phyloP scores from a whole-genome alignment of 2,888 invertebrate species.

The Rhagonycha fulva region DNA sequence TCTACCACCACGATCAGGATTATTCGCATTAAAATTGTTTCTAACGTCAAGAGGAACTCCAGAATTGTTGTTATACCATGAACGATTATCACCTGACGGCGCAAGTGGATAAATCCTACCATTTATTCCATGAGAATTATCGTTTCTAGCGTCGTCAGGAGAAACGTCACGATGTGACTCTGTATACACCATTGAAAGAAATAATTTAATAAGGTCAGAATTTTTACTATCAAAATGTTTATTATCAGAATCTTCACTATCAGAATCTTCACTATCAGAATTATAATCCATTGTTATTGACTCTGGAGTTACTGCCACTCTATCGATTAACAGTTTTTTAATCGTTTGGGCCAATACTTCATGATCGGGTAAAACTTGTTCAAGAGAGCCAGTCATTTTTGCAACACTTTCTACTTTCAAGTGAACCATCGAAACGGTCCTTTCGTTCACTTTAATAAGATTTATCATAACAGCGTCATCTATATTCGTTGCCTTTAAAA shows the following conservation, averaged over 20 bases:
- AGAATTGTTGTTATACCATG: background rate
- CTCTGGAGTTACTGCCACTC: conserved; percentile 54
- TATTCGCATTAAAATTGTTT: conserved; percentile 78
- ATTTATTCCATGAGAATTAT: conserved; percentile 50
- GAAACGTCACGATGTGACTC: too few species aligned
- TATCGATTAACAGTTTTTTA: conserved; percentile 69
- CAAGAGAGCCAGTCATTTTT: conserved; percentile 59
- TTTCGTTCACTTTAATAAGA: conserved; percentile 56
- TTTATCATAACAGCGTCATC: conserved; percentile 51
- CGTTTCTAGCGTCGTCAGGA: too few species aligned
- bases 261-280: background rate
- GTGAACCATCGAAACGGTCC: conserved; percentile 56
- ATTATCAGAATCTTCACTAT: too few species aligned
- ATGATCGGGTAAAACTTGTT: conserved; percentile 67
- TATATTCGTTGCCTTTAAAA: conserved; percentile 58
- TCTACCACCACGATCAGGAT: conserved; percentile 46
- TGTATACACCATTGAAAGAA: too few species aligned
- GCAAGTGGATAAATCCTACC: conserved; percentile 67
- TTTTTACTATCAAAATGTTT: too few species aligned
- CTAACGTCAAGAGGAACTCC: conserved; percentile 61
- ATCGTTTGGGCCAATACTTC: conserved; percentile 64
- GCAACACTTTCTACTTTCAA: conserved; percentile 50
- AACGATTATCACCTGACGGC: too few species aligned
- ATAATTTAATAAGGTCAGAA: too few species aligned
- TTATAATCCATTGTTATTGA: background rate